These are phyloP conservation scores for Chrysodeixis includens DNA, from an alignment of 2,888 invertebrate genomes.

Conservation along the genomic window DNA sequence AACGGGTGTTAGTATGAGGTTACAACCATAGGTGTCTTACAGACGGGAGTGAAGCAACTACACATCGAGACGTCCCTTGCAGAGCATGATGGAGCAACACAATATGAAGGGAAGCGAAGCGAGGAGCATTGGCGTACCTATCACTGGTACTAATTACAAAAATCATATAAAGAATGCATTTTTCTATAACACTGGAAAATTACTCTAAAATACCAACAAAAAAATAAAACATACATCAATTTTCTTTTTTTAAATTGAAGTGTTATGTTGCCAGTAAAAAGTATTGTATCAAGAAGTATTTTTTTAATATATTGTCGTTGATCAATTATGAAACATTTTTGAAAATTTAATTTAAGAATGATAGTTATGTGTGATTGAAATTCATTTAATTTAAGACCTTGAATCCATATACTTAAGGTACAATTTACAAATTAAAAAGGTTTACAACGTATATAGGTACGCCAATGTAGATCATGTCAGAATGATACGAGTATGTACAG, in stretches of 20 bases:
- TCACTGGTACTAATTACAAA: slow-evolving; percentile 11
- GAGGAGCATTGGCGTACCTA: slow-evolving; percentile 67
- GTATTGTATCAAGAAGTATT: too few species aligned
- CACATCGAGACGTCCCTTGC: slow-evolving; percentile 59
- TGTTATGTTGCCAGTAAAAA: too few species aligned
- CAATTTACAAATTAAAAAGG: background rate
- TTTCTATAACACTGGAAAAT: too few species aligned
- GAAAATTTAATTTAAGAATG: too few species aligned
- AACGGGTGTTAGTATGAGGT: slow-evolving; percentile 55
- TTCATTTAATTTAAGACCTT: background rate
- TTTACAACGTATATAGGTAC: slow-evolving; percentile 52
- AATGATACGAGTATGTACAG: slow-evolving; percentile 64
- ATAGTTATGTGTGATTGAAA: background rate
- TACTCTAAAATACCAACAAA: too few species aligned
- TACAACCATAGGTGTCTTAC: slow-evolving; percentile 55
- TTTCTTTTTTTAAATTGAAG: too few species aligned
- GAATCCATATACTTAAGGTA: background rate
- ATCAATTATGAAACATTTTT: too few species aligned
- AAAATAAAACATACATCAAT: too few species aligned
- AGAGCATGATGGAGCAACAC: slow-evolving; percentile 62
- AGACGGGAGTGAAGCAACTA: slow-evolving; percentile 60
- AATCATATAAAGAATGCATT: too few species aligned
- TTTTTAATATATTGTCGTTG: too few species aligned
- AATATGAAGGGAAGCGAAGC: slow-evolving; percentile 74
- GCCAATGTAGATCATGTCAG: slow-evolving; percentile 62